Base-by-base conservation (phyloP, 2,888 invertebrate genomes). In the Alloscopus bannaensis region DNA sequence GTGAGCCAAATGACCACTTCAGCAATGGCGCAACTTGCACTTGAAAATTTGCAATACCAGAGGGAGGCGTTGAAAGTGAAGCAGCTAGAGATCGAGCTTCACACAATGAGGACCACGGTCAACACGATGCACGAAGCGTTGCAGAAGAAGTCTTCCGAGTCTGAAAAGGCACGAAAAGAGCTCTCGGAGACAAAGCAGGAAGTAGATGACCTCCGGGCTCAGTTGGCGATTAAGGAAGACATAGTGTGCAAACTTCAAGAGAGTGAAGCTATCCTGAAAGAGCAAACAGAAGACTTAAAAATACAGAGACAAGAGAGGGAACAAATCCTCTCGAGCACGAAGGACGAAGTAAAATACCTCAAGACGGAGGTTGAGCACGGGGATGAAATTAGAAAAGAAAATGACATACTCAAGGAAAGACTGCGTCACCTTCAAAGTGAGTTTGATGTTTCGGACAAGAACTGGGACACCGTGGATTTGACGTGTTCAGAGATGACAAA, bases 31-130 rank as follows among this genome's bases (percentile, higher is more conserved):
- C 59, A 80, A 24, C 47, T 80, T 4, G 73, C 73, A 1, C 62
- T 80, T 16, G 68, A 80, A 80, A 73, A 71, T 45, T 26, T 77
- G n/a, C 77, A 77, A 36, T 80, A 73, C 18, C 73, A 80, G 36
- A 65, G 81, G n/a, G 76, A 81, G 55, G 60, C 60, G 29, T 29
- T 69, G 20, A 76, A 76, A 76, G 76, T 70, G 20, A 76, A 76
- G 26, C 75, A 75, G 52, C 20, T 75, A 20, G 75, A 75, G 40
- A 68, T 75, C 18, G 71, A 72, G 40, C 42, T 72, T 28, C 64
- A 72, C 50, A 68, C 75, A 20, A 45, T 79, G 72, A 59, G 72
- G 24, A 40, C 71, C 26, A 72, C 65, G 6, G 59, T 79, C 3
- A 60, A 65, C 16, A 72, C 59, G 2, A 59, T 79, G 72, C 79